phyloP scores from a whole-genome alignment of 2,113 vertebrate genomes.

The Trematomus loennbergii region DNA sequence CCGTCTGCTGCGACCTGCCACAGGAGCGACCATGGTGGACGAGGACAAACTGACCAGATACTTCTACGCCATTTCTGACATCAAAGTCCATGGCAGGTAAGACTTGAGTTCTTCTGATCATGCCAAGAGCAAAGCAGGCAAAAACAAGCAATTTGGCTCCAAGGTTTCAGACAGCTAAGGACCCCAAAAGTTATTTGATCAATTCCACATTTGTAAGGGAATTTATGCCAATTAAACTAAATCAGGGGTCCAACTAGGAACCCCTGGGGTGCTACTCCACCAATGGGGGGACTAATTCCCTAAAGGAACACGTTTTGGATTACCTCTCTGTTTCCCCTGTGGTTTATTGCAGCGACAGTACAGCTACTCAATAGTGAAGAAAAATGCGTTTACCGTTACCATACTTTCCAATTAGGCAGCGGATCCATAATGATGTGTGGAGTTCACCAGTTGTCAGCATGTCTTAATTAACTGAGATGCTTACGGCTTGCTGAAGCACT shows the following conservation, averaged over 20 bases:
- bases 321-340: constrained; percentile 1
- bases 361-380: constrained; percentile 33
- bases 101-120: constrained; percentile 41
- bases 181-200: not conserved
- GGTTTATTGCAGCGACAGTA: constrained; percentile 18
- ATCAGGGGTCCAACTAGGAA: no score
- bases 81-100: constrained; percentile 99
- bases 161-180: not conserved
- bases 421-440: constrained; percentile 85
- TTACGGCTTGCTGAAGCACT: constrained; percentile 86
- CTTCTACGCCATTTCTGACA: constrained; percentile 99
- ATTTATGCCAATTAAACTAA: not conserved
- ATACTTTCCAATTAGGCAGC: constrained; percentile 85
- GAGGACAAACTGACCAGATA: constrained; percentile 94
- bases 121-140: not conserved
- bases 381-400: constrained; percentile 50
- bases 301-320: not conserved
- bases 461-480: constrained; percentile 88
- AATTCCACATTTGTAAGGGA: not conserved
- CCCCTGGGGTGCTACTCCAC: not conserved
- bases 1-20: constrained; percentile 93
- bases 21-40: constrained; percentile 95
- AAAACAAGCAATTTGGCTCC: not conserved
- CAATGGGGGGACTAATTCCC: not conserved
- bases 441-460: constrained; percentile 80